Conservation (phyloP, 2,888 invertebrate species). For the Scrobipalpa costella region DNA sequence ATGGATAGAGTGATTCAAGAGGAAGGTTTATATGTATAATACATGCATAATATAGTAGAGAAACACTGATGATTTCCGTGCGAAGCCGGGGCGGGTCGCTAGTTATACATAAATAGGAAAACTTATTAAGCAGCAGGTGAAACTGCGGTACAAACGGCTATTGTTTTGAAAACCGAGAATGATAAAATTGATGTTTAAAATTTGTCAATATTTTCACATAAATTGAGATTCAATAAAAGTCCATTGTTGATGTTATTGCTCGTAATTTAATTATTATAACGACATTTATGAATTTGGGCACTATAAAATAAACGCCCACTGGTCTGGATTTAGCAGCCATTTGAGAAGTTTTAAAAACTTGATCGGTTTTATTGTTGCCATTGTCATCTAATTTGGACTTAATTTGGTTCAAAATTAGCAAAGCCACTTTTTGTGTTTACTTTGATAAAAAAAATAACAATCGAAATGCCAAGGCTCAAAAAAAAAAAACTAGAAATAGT, state of each 20-base stretch:
- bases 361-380: not conserved
- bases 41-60: too few species aligned
- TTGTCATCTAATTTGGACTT: not conserved
- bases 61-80: too few species aligned
- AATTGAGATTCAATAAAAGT: not conserved
- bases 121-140: too few species aligned
- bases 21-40: too few species aligned
- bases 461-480: too few species aligned
- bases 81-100: too few species aligned
- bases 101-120: too few species aligned
- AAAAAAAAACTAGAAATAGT: too few species aligned
- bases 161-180: too few species aligned
- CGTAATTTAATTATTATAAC: not conserved
- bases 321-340: not conserved
- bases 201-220: not conserved
- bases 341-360: not conserved
- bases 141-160: too few species aligned
- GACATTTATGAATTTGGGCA: slow-evolving; percentile 5
- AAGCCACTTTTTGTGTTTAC: not conserved
- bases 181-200: not conserved
- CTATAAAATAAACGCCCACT: slow-evolving; percentile 8
- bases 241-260: not conserved
- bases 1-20: too few species aligned
- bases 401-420: not conserved
- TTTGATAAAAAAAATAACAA: too few species aligned